A percentile compares a stretch with the other conserved stretches of the same genome.
Conservation (phyloP, 1,140 invertebrate species). For the Drosophila trapezifrons region DNA sequence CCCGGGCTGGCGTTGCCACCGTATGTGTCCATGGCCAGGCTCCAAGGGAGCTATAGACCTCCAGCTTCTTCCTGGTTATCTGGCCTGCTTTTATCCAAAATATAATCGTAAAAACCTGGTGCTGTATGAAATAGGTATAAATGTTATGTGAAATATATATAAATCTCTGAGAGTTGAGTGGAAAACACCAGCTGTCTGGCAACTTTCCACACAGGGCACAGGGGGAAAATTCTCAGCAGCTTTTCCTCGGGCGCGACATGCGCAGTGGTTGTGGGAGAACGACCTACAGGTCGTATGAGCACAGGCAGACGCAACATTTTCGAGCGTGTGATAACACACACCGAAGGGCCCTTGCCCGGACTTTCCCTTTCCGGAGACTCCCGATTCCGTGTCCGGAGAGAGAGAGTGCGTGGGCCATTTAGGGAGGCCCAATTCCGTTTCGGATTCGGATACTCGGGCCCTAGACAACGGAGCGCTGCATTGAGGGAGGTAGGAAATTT, state of each 20-base stretch:
- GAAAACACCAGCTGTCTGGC: constrained; percentile 50
- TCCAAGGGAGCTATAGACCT: neutral
- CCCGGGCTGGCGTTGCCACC: constrained; percentile 68
- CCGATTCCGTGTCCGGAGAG: constrained; percentile 3
- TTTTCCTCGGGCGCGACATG: constrained; percentile 57
- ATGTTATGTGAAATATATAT: neutral
- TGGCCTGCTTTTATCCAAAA: neutral
- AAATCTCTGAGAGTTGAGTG: neutral
- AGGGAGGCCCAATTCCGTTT: constrained; percentile 25
- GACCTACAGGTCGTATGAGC: constrained; percentile 75
- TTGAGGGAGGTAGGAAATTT: constrained; percentile 82
- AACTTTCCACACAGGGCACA: constrained; percentile 23
- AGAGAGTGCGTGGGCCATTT: constrained; percentile 31
- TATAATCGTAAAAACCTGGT: neutral
- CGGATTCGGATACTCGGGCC: constrained; percentile 31
- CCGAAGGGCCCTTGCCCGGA: constrained; percentile 20
- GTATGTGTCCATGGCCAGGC: constrained; percentile 30
- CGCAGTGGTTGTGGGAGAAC: constrained; percentile 38
- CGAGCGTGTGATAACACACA: constrained; percentile 77
- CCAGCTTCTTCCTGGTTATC: neutral
- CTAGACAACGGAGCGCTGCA: constrained; percentile 71
- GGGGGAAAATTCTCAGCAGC: constrained; percentile 62
- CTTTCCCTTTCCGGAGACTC: constrained; percentile 63
- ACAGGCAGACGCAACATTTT: constrained; percentile 70
- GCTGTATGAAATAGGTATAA: neutral